Conservation (phyloP, 2,797 vertebrate genomes). For the Eidolon dupreanum region DNA sequence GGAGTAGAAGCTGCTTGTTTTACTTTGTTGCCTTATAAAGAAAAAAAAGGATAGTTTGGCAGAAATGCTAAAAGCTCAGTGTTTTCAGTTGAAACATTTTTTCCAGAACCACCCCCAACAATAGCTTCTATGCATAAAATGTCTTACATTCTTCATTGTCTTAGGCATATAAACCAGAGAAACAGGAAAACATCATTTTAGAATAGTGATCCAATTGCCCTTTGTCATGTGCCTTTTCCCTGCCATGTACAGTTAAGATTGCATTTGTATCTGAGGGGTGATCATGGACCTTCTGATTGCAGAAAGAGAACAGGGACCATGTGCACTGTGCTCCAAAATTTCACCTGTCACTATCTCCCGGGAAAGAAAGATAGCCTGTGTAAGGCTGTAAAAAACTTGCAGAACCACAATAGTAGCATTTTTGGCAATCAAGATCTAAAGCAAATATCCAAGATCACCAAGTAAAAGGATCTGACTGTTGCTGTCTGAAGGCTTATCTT, state of each 20-base stretch:
- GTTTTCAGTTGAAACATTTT: background rate
- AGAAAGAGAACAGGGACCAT: background rate
- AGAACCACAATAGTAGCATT: background rate
- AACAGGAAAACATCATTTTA: background rate
- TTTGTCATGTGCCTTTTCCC: background rate
- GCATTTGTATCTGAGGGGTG: background rate
- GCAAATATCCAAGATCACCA: constrained; percentile 27
- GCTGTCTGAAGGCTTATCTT: background rate
- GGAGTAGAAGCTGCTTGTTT: constrained; percentile 1
- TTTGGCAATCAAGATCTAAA: background rate
- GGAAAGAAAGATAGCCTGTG: background rate
- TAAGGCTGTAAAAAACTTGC: background rate
- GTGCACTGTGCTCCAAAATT: background rate
- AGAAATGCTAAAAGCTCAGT: constrained; percentile 12
- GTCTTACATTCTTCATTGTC: background rate
- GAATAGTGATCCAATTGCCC: background rate
- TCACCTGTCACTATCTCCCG: background rate
- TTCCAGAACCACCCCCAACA: background rate
- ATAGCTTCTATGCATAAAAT: constrained; percentile 31
- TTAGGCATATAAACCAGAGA: background rate
- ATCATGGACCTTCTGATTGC: background rate
- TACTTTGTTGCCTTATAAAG: constrained; percentile 7
- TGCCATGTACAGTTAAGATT: background rate
- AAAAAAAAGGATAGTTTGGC: background rate
- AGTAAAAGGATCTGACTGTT: background rate